Conservation (phyloP, 2,797 vertebrate species). For the Sarcoramphus papa region DNA sequence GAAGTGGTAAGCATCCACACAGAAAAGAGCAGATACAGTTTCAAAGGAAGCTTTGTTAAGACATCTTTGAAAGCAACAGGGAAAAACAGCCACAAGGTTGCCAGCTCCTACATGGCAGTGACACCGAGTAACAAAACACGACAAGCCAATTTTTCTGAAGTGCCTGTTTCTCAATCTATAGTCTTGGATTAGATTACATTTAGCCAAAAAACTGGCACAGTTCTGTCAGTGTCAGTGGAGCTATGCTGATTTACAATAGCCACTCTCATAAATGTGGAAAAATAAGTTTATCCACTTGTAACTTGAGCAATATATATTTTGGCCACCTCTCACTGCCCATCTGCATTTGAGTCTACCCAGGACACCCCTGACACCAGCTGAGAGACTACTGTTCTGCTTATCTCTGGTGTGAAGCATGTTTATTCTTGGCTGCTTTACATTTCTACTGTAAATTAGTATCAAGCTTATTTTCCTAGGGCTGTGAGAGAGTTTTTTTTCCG, state of each 20-base stretch:
- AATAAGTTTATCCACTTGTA: background rate
- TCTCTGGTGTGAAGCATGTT: background rate
- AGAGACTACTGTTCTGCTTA: background rate
- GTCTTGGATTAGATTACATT: background rate
- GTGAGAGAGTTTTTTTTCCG: background rate
- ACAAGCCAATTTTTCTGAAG: background rate
- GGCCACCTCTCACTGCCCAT: background rate
- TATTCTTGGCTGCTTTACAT: background rate
- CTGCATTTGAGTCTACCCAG: background rate
- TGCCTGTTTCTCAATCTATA: background rate
- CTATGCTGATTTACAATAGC: background rate
- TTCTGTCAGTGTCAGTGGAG: background rate
- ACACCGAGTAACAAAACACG: background rate
- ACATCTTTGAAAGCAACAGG: background rate
- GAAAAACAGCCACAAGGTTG: background rate
- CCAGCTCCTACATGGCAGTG: background rate
- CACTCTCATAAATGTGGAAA: background rate
- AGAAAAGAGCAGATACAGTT: background rate
- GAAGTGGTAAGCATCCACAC: background rate
- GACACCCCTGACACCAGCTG: background rate
- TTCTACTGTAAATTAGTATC: background rate
- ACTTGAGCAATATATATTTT: background rate
- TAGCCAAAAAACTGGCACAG: background rate
- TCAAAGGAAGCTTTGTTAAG: background rate
- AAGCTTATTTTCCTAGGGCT: background rate